These are phyloP conservation scores for Gymnoscopelus microlampas DNA, from an alignment of 2,797 vertebrate species.

Conservation along the genomic window DNA sequence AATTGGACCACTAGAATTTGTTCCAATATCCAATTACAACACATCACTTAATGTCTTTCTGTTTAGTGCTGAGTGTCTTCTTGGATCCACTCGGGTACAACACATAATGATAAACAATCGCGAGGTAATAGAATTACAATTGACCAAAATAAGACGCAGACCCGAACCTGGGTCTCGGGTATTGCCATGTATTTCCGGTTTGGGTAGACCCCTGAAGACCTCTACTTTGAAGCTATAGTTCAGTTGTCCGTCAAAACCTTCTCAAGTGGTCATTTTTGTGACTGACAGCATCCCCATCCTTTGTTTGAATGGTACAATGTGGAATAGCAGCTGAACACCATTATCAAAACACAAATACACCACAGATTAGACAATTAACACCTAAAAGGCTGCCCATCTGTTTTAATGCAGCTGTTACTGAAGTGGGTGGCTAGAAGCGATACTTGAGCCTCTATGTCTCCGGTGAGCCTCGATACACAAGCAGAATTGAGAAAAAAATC, in stretches of 20 bases:
- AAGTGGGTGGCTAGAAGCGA: constrained; percentile 50
- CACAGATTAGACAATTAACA: constrained; percentile 67
- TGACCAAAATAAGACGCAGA: no score
- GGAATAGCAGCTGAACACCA: constrained; percentile 50
- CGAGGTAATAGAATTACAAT: no score
- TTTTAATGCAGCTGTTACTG: constrained; percentile 52
- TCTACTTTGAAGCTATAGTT: background rate
- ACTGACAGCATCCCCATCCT: background rate
- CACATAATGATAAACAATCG: no score
- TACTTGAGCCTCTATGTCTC: constrained; percentile 58
- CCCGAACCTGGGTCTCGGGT: no score
- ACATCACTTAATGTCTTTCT: no score
- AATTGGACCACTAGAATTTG: no score
- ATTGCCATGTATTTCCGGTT: no score
- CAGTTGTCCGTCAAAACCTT: background rate
- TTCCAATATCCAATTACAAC: no score
- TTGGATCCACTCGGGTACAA: no score
- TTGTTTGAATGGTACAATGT: constrained; percentile 42
- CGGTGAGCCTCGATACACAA: constrained; percentile 65
- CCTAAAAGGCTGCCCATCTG: constrained; percentile 52
- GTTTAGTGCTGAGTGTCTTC: no score
- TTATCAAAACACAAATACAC: constrained; percentile 51
- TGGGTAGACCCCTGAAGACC: no score
- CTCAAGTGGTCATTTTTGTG: background rate
- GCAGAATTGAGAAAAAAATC: constrained; percentile 46